Evolutionary conservation across 2,797 vertebrate genomes (phyloP).

Genomic region (Acanthopagrus latus): DNA sequence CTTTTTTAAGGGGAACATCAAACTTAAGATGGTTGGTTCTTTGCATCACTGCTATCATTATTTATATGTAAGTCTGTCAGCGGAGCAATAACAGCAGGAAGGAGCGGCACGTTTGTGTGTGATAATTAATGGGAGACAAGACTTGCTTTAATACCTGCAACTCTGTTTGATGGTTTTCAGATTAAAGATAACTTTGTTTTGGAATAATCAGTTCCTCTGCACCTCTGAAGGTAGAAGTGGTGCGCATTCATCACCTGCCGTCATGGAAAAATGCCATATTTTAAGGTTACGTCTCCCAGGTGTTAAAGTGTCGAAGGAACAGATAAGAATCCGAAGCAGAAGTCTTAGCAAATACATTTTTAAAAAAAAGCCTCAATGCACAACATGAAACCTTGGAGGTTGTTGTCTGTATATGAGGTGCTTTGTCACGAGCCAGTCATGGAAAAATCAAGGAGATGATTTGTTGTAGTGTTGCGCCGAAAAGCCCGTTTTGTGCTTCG

Average conservation of each 20-base stretch:
- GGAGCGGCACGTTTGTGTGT: background rate
- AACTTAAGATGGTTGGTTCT: background rate
- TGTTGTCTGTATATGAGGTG: conserved; percentile 10
- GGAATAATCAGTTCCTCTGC: background rate
- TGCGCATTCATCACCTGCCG: conserved; percentile 4
- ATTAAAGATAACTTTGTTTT: background rate
- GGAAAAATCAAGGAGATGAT: conserved; percentile 27
- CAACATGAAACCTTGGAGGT: background rate
- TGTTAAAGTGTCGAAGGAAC: conserved; percentile 19
- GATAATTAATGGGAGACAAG: background rate
- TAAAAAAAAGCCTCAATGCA: background rate
- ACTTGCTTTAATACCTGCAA: background rate
- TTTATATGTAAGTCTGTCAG: background rate
- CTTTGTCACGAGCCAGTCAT: conserved; percentile 5
- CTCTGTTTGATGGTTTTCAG: background rate
- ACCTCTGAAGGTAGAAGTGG: background rate
- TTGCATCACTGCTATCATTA: background rate
- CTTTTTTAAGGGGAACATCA: background rate
- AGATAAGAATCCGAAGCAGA: conserved; percentile 5
- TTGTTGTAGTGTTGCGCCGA: conserved; percentile 34
- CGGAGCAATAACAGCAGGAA: background rate
- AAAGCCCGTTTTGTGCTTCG: conserved; percentile 29
- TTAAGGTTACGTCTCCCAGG: conserved; percentile 15
- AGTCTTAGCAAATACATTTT: conserved; percentile 12
- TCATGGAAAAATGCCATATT: conserved; percentile 12